phyloP scores from a whole-genome alignment of 2,888 invertebrate genomes.

The Ceraclea dissimilis region DNA sequence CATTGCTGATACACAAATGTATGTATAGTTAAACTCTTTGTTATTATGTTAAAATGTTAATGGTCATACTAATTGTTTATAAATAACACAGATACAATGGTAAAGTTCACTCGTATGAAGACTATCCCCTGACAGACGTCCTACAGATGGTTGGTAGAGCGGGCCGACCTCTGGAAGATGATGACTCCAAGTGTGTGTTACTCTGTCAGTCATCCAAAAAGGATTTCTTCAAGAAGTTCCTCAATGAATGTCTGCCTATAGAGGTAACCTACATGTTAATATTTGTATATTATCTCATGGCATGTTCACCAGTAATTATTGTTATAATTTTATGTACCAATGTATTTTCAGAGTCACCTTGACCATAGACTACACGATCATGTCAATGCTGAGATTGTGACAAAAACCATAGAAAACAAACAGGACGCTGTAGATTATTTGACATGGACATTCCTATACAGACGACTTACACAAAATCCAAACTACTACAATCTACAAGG shows the following conservation, averaged over 20 bases:
- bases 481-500: conserved; percentile 99
- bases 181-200: conserved; percentile 89
- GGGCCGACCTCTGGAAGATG: conserved; percentile 85
- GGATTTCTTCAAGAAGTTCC: conserved; percentile 96
- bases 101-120: conserved; percentile 78
- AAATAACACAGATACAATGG: conserved; percentile 48
- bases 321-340: background rate
- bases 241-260: conserved; percentile 93
- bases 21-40: conserved; percentile 25
- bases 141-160: conserved; percentile 97
- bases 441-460: conserved; percentile 98
- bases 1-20: conserved; percentile 88
- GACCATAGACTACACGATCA: conserved; percentile 98
- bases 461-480: conserved; percentile 96
- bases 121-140: conserved; percentile 95
- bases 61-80: too few species aligned
- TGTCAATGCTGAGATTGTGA: conserved; percentile 99
- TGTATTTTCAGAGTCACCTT: conserved; percentile 69
- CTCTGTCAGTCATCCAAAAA: conserved; percentile 98
- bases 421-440: conserved; percentile 99
- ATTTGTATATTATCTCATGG: background rate
- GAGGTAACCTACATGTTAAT: conserved; percentile 45
- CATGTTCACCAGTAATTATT: background rate
- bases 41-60: background rate
- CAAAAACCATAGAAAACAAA: conserved; percentile 99